Base-by-base conservation (phyloP, 2,888 invertebrate species). In the Cenopis cana region DNA sequence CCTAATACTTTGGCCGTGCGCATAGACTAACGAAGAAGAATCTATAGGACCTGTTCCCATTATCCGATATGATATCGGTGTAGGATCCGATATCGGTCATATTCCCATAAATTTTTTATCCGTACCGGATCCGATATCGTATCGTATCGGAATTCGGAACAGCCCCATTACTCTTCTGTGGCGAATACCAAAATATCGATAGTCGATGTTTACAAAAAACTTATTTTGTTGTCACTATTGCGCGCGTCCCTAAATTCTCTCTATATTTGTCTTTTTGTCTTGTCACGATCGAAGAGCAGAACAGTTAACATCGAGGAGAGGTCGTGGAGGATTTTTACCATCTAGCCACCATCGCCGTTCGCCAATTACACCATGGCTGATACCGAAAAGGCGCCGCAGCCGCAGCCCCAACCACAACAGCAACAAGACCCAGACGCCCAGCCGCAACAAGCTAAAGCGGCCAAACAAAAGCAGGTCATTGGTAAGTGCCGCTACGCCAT, bases 341-440 rank as follows among this genome's bases (percentile, higher is more conserved):
- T 94, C 94, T 94, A 92, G 91, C 93, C 94, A 95, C 95, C 95
- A 95, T 95, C 95, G 95, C 95, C 95, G 94, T 95, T 95, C 95
- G 95, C 95, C 95, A 95, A 95, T 94, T 95, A 95, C 96, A 96
- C 95, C 96, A 98, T 98, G 98, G 98, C 98, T 97, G 98, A 98
- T 97, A 96, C 98, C 95, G 98, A 97, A 94, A 96, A 96, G 94
- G 96, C 96, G 95, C 95, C 96, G 95, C 93, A 95, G 95, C 91
- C 95, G 94, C 94, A 94, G 90, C 93, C 91, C 83, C 93, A 93
- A 85, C 93, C 88, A 82, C 88, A 96, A 94, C 95, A 95, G 94
- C 95, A 95, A 94, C 89, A 86, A 82, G 85, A 96, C 92, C 95
- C 95, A 93, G 94, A 95, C 94, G 83, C 94, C 91, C 94, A 92